phyloP scores from a whole-genome alignment of 2,888 invertebrate genomes.

The Papilio demoleus region DNA sequence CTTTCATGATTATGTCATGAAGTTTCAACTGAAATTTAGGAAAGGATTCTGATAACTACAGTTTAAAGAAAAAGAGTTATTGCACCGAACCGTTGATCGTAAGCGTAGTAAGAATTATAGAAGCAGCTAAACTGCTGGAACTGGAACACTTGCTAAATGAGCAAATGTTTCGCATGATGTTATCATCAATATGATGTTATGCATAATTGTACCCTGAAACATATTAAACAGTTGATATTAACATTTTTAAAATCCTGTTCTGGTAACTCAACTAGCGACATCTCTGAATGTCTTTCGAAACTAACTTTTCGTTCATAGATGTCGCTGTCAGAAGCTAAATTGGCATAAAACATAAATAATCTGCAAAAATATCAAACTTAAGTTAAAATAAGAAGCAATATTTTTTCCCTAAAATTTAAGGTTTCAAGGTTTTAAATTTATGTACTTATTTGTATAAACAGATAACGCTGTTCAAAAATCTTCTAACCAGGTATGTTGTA shows the following conservation, averaged over 20 bases:
- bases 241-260: not conserved
- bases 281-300: conserved; percentile 38
- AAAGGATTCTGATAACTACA: not conserved
- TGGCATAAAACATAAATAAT: not conserved
- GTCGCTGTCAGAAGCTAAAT: conserved; percentile 29
- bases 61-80: not conserved
- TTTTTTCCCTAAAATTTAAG: no score
- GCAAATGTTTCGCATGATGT: no score
- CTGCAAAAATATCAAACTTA: no score
- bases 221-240: no score
- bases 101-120: no score
- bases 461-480: not conserved
- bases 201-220: no score
- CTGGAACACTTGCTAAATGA: no score
- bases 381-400: not conserved
- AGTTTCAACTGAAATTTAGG: not conserved
- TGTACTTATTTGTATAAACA: not conserved
- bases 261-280: conserved; percentile 39
- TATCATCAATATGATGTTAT: no score
- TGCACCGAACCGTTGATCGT: not conserved
- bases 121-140: no score
- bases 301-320: conserved; percentile 46
- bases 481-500: no score
- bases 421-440: not conserved
- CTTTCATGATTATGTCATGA: conserved; percentile 30